These are phyloP conservation scores for Brienomyrus longianalis DNA, from an alignment of 2,113 vertebrate species.

Conservation along the genomic window DNA sequence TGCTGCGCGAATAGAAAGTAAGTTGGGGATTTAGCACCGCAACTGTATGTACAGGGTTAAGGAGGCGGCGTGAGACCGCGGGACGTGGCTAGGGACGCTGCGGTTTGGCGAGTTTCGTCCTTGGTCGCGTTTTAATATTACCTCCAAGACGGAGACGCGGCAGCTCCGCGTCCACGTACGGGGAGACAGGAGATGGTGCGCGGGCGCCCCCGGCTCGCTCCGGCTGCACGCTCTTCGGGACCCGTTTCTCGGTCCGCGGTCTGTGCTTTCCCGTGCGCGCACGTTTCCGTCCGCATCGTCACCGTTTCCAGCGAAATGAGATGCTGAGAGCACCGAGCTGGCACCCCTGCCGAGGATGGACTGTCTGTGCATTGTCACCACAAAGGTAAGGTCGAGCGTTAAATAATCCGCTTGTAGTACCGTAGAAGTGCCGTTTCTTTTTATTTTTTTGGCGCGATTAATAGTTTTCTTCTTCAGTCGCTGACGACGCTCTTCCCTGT, in stretches of 20 bases:
- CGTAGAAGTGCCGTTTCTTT: neutral
- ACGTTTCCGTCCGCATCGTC: slow-evolving; percentile 6
- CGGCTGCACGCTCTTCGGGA: neutral
- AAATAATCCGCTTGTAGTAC: neutral
- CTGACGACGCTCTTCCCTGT: neutral
- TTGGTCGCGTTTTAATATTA: neutral
- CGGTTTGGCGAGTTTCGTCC: neutral
- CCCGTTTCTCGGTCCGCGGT: neutral
- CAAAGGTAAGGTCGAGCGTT: slow-evolving; percentile 73
- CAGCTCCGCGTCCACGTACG: neutral
- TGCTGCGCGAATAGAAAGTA: neutral
- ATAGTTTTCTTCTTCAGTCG: neutral
- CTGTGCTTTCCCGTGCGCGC: neutral
- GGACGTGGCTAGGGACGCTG: neutral
- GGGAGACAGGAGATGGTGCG: neutral
- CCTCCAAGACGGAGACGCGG: neutral
- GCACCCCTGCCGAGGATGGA: slow-evolving; percentile 70
- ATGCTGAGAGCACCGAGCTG: slow-evolving; percentile 58
- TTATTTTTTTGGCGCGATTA: neutral
- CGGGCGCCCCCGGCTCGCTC: neutral
- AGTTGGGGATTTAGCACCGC: neutral
- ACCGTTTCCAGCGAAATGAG: slow-evolving; percentile 37
- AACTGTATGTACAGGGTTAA: neutral
- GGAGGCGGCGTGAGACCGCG: neutral
- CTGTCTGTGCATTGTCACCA: slow-evolving; percentile 88